Conservation (phyloP, 2,113 vertebrate genomes). For the Chelonoidis abingdonii region DNA sequence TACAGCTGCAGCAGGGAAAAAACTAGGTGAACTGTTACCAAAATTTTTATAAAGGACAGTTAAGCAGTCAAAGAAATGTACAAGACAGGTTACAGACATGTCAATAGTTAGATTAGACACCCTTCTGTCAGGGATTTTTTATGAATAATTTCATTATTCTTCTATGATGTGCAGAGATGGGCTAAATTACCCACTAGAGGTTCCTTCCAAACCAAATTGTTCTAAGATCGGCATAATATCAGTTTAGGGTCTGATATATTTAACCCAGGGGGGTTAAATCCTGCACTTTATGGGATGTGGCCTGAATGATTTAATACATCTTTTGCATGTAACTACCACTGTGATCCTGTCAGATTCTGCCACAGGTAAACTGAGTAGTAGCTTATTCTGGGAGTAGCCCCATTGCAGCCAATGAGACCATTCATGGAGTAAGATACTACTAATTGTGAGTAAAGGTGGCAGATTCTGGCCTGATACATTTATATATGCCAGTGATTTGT, state of each 20-base stretch:
- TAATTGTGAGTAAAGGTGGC: background rate
- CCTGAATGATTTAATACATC: background rate
- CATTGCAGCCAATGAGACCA: background rate
- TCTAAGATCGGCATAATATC: conserved; percentile 21
- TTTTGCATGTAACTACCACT: background rate
- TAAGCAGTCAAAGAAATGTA: background rate
- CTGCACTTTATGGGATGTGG: background rate
- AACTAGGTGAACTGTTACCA: background rate
- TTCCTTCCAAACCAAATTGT: background rate
- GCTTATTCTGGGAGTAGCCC: background rate
- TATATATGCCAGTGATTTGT: background rate
- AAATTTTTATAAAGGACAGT: background rate
- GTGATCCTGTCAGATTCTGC: background rate
- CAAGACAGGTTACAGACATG: background rate
- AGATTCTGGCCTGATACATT: background rate
- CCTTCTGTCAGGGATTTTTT: conserved; percentile 13
- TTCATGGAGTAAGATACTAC: background rate
- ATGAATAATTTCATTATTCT: conserved; percentile 33
- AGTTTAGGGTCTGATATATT: background rate
- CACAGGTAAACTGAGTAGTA: background rate
- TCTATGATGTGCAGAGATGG: conserved; percentile 6
- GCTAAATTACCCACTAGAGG: conserved; percentile 32
- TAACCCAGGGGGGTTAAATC: background rate
- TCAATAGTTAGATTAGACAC: background rate
- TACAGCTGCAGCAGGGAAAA: background rate